Conservation (phyloP, 2,888 invertebrate genomes). For the Belgica antarctica region DNA sequence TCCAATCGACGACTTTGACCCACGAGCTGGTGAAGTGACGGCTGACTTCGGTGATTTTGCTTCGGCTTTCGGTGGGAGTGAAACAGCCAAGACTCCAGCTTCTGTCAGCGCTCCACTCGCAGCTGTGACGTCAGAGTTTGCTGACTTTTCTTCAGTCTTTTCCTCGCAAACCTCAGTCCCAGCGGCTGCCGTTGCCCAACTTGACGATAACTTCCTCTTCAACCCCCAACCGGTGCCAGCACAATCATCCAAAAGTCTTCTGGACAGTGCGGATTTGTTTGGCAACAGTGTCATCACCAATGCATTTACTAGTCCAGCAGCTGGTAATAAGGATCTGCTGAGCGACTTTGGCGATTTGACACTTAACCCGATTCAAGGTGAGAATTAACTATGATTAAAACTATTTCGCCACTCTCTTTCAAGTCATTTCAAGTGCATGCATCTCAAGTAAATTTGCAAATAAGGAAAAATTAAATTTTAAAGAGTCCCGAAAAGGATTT, state of each 20-base stretch:
- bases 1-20: slow-evolving; percentile 56
- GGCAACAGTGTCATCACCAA: slow-evolving; percentile 52
- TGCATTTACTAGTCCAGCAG: slow-evolving; percentile 2
- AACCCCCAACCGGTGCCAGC: slow-evolving; percentile 47
- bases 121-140: slow-evolving; percentile 62
- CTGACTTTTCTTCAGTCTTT: slow-evolving; percentile 78
- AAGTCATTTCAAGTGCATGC: neutral
- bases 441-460: neutral
- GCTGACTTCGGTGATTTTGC: slow-evolving; percentile 77
- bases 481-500: slow-evolving; percentile 15
- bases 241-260: slow-evolving; percentile 52
- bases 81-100: slow-evolving; percentile 27
- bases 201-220: slow-evolving; percentile 35
- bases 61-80: slow-evolving; percentile 62
- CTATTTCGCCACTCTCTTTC: neutral
- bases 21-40: slow-evolving; percentile 54
- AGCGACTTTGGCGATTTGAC: slow-evolving; percentile 57
- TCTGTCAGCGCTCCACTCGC: slow-evolving; percentile 37
- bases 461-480: neutral
- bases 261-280: slow-evolving; percentile 58
- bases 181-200: neutral
- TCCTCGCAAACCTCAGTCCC: slow-evolving; percentile 16
- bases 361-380: slow-evolving; percentile 54
- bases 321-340: slow-evolving; percentile 53
- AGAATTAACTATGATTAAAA: slow-evolving; percentile 46